Percentiles rank a stretch among this genome's conserved stretches.
Evolutionary conservation across 2,888 invertebrate species (phyloP).

Genomic region (Crematogaster levior): DNA sequence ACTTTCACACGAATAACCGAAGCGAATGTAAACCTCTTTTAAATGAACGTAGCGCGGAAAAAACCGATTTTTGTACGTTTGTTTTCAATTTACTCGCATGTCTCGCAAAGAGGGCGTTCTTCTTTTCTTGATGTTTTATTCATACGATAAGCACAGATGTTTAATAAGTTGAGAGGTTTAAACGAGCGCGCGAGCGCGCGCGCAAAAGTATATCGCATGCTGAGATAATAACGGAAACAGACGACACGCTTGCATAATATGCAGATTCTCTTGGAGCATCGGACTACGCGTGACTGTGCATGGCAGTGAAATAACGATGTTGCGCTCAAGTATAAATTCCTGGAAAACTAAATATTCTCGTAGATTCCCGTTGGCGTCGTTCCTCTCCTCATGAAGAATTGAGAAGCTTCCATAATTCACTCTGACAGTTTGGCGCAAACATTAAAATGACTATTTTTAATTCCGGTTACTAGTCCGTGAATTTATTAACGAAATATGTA

Average conservation of each 20-base stretch:
- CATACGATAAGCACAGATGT: conserved; percentile 28
- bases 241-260: conserved; percentile 33
- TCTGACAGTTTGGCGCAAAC: neutral
- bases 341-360: conserved; percentile 34
- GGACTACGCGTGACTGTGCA: conserved; percentile 33
- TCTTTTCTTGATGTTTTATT: conserved; percentile 33
- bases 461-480: neutral
- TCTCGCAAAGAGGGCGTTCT: neutral
- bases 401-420: conserved; percentile 11
- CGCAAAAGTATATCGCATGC: conserved; percentile 21
- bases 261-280: conserved; percentile 14
- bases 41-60: neutral
- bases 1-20: neutral
- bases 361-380: conserved; percentile 6
- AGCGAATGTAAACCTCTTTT: conserved; percentile 8
- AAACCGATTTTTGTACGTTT: conserved; percentile 20
- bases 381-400: conserved; percentile 12
- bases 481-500: neutral
- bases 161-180: conserved; percentile 49
- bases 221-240: conserved; percentile 36
- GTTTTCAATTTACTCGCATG: conserved; percentile 1
- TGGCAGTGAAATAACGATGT: conserved; percentile 33
- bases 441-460: neutral
- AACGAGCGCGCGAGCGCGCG: conserved; percentile 3
- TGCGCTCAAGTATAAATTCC: conserved; percentile 24